These are phyloP conservation scores for Berghia stephanieae DNA, from an alignment of 1,140 invertebrate species.

Conservation along the genomic window DNA sequence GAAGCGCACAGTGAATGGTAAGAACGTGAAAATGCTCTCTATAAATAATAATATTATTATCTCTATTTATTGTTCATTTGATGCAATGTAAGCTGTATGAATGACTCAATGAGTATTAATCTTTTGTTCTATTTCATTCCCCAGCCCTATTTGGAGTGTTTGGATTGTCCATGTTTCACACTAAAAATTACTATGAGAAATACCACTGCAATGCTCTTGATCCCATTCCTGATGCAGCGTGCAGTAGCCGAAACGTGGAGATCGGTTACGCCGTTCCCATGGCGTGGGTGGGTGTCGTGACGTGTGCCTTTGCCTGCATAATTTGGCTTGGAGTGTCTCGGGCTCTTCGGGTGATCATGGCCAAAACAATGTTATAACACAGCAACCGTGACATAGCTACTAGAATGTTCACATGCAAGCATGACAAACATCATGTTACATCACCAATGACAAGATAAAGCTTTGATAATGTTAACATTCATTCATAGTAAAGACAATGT, in stretches of 20 bases:
- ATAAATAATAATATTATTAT: no score
- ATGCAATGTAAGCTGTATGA: background rate
- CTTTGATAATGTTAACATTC: no score
- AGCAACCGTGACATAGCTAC: no score
- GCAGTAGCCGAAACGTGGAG: conserved; percentile 37
- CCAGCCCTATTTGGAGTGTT: conserved; percentile 52
- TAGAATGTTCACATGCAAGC: no score
- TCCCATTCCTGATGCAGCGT: conserved; percentile 38
- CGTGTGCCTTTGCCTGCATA: conserved; percentile 42
- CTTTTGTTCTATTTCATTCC: conserved; percentile 10
- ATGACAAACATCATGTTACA: no score
- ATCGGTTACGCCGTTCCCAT: conserved; percentile 43
- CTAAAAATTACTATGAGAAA: conserved; percentile 50
- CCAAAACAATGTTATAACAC: conserved; percentile 50
- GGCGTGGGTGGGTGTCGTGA: conserved; percentile 50
- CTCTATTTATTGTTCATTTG: no score
- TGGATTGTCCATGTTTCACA: conserved; percentile 52
- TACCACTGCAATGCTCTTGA: conserved; percentile 47
- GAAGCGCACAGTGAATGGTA: no score
- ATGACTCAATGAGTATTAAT: background rate
- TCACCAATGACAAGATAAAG: no score
- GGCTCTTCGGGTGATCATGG: conserved; percentile 47
- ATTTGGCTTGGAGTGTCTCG: conserved; percentile 49
- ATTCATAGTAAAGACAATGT: no score
- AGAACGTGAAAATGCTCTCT: no score